A percentile compares a stretch with the other conserved stretches of the same genome.
Conservation (phyloP, 2,888 invertebrate species). For the Caenorhabditis sulstoni region DNA sequence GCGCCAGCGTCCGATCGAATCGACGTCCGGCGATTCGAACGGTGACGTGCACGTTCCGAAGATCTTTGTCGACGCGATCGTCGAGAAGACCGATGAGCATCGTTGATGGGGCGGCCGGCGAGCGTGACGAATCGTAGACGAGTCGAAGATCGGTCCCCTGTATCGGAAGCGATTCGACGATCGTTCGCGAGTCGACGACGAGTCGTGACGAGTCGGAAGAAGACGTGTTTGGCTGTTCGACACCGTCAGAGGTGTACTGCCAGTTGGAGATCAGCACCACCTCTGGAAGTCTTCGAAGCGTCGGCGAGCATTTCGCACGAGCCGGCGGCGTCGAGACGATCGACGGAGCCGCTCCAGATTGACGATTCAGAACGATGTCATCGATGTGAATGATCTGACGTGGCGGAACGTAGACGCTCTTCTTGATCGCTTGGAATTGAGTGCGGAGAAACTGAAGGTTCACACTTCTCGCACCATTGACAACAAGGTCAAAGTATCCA, state of each 20-base stretch:
- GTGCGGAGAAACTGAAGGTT: constrained; percentile 81
- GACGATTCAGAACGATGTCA: constrained; percentile 82
- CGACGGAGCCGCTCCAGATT: constrained; percentile 5
- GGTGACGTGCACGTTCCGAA: constrained; percentile 92
- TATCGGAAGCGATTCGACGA: constrained; percentile 53
- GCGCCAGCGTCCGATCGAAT: constrained; percentile 53
- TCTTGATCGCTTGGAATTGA: constrained; percentile 84
- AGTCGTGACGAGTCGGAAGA: constrained; percentile 25
- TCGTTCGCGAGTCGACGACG: constrained; percentile 47
- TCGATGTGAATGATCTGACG: constrained; percentile 95
- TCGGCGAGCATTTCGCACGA: constrained; percentile 57
- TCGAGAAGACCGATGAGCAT: constrained; percentile 92
- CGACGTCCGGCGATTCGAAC: constrained; percentile 84
- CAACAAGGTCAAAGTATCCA: constrained; percentile 94
- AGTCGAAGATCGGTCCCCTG: constrained; percentile 82
- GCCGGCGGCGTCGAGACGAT: constrained; percentile 30
- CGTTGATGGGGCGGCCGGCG: constrained; percentile 93
- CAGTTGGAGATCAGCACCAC: constrained; percentile 54
- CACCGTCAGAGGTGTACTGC: constrained; percentile 52
- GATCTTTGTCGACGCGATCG: constrained; percentile 87
- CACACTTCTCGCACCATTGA: constrained; percentile 92
- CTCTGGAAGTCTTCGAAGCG: constrained; percentile 37
- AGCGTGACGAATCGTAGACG: constrained; percentile 95
- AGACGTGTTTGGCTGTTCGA: constrained; percentile 1
- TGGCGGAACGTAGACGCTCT: constrained; percentile 96